Conservation (phyloP, 1,140 invertebrate genomes). For the Heliconius hewitsoni region DNA sequence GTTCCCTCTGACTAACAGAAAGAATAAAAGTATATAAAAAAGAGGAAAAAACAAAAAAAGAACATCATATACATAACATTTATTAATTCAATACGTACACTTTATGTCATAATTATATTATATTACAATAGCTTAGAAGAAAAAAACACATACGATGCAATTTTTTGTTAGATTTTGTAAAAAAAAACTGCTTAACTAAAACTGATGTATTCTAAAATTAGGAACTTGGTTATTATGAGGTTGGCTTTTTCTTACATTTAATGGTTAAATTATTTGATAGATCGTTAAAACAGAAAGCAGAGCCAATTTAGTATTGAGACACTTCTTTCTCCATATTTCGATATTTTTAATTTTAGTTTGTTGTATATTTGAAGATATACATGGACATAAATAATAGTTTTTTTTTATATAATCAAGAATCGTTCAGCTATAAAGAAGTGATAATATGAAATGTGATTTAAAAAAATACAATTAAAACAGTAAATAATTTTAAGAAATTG, state of each 20-base stretch:
- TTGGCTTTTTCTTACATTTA: not conserved
- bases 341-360: too few species aligned
- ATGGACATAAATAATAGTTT: too few species aligned
- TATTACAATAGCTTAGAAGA: slow-evolving; percentile 9
- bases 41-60: not conserved
- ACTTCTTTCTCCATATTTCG: too few species aligned
- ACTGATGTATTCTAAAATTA: slow-evolving; percentile 8
- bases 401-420: too few species aligned
- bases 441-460: too few species aligned
- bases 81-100: slow-evolving; percentile 1
- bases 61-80: not conserved
- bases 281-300: not conserved
- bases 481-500: too few species aligned
- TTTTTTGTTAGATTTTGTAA: not conserved
- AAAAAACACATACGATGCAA: not conserved
- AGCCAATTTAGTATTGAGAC: not conserved
- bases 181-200: not conserved
- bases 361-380: too few species aligned
- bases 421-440: too few species aligned
- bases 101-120: not conserved
- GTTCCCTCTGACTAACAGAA: too few species aligned
- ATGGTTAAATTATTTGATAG: too few species aligned
- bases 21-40: not conserved
- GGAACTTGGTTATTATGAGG: slow-evolving; percentile 9
- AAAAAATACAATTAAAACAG: too few species aligned